A percentile compares a stretch with the other conserved stretches of the same genome.
Conservation (phyloP, 2,113 vertebrate species). For the Xiphorhynchus elegans region DNA sequence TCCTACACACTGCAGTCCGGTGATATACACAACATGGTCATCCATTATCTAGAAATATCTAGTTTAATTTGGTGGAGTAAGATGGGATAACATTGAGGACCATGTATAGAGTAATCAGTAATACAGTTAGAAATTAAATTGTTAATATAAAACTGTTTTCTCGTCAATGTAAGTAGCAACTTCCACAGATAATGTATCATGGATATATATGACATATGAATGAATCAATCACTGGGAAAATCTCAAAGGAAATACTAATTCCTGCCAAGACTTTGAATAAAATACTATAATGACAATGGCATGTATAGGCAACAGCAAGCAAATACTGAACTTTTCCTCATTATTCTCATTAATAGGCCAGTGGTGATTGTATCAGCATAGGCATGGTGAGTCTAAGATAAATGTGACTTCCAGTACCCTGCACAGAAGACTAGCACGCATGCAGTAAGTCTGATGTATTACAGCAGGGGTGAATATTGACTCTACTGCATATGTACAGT, state of each 20-base stretch:
- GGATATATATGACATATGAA: not conserved
- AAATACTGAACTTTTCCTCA: not conserved
- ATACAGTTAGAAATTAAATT: not conserved
- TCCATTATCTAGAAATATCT: not conserved
- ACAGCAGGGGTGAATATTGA: not conserved
- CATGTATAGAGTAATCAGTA: not conserved
- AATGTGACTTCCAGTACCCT: not conserved
- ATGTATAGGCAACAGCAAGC: not conserved
- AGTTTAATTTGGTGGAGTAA: not conserved
- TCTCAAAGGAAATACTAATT: not conserved
- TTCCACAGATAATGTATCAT: not conserved
- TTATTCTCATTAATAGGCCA: not conserved
- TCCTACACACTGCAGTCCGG: not conserved
- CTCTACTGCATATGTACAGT: not conserved
- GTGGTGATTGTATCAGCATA: not conserved
- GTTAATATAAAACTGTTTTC: not conserved
- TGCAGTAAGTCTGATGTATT: not conserved
- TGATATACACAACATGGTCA: not conserved
- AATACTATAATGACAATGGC: rapidly evolving
- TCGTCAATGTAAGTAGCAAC: not conserved
- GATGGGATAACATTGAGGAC: not conserved
- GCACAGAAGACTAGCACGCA: not conserved
- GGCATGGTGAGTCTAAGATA: not conserved
- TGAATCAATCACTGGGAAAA: not conserved
- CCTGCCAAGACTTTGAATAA: not conserved